Conservation (phyloP, 2,113 vertebrate species). For the Capra hircus region DNA sequence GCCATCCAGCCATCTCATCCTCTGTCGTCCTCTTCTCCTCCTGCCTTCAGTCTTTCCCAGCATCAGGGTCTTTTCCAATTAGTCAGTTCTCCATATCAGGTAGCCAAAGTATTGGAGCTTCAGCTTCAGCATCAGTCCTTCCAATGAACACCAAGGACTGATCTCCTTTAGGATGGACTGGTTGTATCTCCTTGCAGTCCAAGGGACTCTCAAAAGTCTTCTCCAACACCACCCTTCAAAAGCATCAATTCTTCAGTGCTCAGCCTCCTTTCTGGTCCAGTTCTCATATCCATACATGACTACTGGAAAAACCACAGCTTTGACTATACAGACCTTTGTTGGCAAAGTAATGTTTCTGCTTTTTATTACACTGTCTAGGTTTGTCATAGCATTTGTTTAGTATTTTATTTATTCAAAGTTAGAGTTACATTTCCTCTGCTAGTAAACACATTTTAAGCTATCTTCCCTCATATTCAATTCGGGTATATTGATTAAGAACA, state of each 20-base stretch:
- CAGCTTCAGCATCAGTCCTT: neutral
- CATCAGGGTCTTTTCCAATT: neutral
- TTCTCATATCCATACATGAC: neutral
- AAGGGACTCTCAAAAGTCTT: neutral
- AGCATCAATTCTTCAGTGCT: neutral
- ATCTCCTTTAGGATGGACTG: neutral
- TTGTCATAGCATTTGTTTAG: neutral
- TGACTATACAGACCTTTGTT: neutral
- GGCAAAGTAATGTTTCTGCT: neutral
- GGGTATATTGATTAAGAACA: neutral
- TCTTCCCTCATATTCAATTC: neutral
- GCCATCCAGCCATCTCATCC: neutral
- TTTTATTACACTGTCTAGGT: neutral
- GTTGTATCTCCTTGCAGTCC: neutral
- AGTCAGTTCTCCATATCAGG: neutral
- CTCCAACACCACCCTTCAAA: neutral
- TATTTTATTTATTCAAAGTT: conserved; percentile 17
- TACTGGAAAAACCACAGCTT: neutral
- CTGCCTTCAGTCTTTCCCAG: neutral
- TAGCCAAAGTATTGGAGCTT: neutral
- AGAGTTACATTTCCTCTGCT: neutral
- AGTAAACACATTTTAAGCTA: neutral
- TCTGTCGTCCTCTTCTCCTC: neutral
- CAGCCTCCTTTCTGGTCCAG: neutral
- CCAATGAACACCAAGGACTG: neutral